Evolutionary conservation across 2,797 vertebrate species (phyloP), one percentile per base, ranked within the genome.

Genomic region (Odontamblyopus rebecca): DNA sequence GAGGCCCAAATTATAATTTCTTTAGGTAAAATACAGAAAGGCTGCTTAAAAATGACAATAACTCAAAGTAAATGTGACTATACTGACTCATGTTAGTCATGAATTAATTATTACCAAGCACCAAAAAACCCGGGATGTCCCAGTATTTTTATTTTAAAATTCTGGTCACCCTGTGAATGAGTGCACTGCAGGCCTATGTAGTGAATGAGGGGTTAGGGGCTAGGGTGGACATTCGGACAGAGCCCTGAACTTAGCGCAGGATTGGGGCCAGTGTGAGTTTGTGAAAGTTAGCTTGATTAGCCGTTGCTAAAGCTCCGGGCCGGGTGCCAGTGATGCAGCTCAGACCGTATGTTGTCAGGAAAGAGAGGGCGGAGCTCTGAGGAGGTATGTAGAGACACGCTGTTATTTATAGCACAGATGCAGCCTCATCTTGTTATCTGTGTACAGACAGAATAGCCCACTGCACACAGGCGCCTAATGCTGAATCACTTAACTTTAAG

Each of bases 241-340:
- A 35, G 35, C 35, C 35, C 7, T 35, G 6, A 0, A 35, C 6
- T 35, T 35, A 6, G 5, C 5, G 19, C 51, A 54, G 51, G 51
- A 54, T 54, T n/a, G 51, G n/a, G 51, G 51, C 51, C 51, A 54
- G 51, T 54, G 51, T 54, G 19, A n/a, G 19, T 54, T 54, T 54
- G 19, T 0, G 54, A 44, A 90, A 91, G 89, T 91, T 82, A 86
- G 82, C 16, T 77, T 61, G 81, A 88, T 93, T 89, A 86, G 80
- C 78, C 75, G 86, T 88, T 90, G 86, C 23, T 23, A 23, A 23
- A 23, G 23, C 23, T 23, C 23, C 23, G 23, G 23, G 23, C 23
- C 3, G 2, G 41, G 11, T 87, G 81, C 79, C 81, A 85, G 72
- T 90, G 84, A 93, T 89, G 89, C 87, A 85, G 73, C 76, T 77